phyloP scores from a whole-genome alignment of 2,113 vertebrate species.

The Notarius lentiginosus region DNA sequence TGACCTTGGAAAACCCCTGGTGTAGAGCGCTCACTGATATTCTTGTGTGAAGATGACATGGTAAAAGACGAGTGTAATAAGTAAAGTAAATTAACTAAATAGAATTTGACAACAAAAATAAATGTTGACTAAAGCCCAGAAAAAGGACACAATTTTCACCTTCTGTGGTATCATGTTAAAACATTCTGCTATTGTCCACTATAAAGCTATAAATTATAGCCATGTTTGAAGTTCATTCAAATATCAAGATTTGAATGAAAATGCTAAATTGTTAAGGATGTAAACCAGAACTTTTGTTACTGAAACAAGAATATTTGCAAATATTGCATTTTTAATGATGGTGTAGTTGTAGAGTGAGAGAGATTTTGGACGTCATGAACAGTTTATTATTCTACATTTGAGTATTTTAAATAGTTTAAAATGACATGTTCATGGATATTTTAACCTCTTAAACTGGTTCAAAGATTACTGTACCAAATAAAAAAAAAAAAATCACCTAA shows the following conservation, averaged over 20 bases:
- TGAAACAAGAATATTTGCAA: background rate
- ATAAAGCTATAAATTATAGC: background rate
- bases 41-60: too few species aligned
- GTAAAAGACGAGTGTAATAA: too few species aligned
- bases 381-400: background rate
- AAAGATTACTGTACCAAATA: background rate
- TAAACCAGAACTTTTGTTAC: too few species aligned
- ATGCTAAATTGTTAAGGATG: background rate
- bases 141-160: background rate
- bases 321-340: background rate
- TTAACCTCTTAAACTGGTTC: background rate
- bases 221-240: background rate
- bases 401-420: background rate
- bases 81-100: too few species aligned
- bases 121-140: background rate
- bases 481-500: background rate
- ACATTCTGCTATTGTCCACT: background rate
- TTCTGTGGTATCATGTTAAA: background rate
- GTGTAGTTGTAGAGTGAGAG: background rate
- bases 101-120: too few species aligned
- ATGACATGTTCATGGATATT: background rate
- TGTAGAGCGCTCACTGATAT: too few species aligned
- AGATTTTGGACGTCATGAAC: too few species aligned
- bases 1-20: too few species aligned
- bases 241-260: background rate